These are phyloP conservation scores for Struthio camelus DNA, from an alignment of 2,113 vertebrate species.

Conservation along the genomic window DNA sequence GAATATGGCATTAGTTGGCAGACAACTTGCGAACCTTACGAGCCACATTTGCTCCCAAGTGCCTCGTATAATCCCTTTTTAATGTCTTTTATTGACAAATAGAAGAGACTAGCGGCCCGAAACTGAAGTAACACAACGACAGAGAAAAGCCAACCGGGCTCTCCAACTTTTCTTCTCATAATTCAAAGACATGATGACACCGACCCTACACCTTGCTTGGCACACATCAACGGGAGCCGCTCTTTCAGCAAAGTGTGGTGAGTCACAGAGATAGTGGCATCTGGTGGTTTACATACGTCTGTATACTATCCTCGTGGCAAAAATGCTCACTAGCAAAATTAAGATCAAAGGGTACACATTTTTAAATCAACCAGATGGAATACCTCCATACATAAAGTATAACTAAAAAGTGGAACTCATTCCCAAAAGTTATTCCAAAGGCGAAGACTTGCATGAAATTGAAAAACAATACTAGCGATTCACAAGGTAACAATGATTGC, in stretches of 20 bases:
- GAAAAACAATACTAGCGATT: not conserved
- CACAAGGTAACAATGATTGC: not conserved
- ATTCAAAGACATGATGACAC: not conserved
- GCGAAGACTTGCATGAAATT: not conserved
- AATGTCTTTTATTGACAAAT: not conserved
- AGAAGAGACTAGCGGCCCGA: not conserved
- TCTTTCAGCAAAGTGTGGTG: not conserved
- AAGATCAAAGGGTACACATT: not conserved
- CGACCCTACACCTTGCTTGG: not conserved
- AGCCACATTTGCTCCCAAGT: not conserved
- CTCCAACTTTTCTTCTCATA: not conserved
- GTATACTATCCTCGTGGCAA: not conserved
- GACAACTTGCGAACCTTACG: not conserved
- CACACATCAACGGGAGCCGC: not conserved
- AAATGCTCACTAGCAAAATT: not conserved
- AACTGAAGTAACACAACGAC: not conserved
- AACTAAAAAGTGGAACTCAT: not conserved
- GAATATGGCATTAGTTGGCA: not conserved
- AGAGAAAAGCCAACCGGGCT: not conserved
- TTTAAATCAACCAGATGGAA: not conserved
- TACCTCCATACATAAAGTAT: not conserved
- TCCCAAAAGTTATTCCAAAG: not conserved
- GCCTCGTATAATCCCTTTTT: not conserved
- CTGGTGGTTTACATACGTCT: not conserved
- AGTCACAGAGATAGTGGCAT: not conserved